Evolutionary conservation across 1,140 invertebrate genomes (phyloP), one percentile per base, ranked within the genome.

Genomic region (Drosophila truncata): DNA sequence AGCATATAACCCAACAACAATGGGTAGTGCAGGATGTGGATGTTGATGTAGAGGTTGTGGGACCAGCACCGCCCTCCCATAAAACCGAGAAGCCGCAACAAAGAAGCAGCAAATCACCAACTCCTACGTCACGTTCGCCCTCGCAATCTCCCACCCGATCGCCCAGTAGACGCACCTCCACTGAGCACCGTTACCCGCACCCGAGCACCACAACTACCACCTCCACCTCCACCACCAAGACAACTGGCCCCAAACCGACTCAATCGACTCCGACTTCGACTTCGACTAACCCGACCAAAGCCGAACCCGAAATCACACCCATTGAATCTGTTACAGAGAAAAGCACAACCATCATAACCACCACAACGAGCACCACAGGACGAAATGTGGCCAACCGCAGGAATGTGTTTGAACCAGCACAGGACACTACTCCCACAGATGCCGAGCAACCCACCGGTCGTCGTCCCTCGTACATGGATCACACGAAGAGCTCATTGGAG

Each of bases 381-480:
- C 84, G 84, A 14, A 79, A 74, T 9, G 86, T 91, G 10, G 91
- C 91, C n/a, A 81, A 79, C 4, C 80, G 86, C 16, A 58, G 88
- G 18, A 91, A 91, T 55, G 77, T 92, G 11, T 92, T 92, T 49
- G 91, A 92, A 47, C 64, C 57, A 31, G 18, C 27, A 7, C 27
- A 25, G 33, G 31, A 39, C 9, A 10, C 63, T 20, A 20, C 57
- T 35, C 9, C 57, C 10, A 27, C 31, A n/a, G 66, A 64, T 4
- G 14, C 61, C 4, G 50, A 70, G 20, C 35, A 41, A 16, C 39
- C 47, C 10, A 41, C 41, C 2, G 73, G 23, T 2, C 81, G 91
- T 14, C 84, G 91, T 60, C 92, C 92, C 23, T 93, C 92, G 29
- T 93, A 93, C 55, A 93, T 93, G 92, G 91, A 92, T 39, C 92